phyloP scores from a whole-genome alignment of 2,113 vertebrate species.

The Alexandromys fortis region DNA sequence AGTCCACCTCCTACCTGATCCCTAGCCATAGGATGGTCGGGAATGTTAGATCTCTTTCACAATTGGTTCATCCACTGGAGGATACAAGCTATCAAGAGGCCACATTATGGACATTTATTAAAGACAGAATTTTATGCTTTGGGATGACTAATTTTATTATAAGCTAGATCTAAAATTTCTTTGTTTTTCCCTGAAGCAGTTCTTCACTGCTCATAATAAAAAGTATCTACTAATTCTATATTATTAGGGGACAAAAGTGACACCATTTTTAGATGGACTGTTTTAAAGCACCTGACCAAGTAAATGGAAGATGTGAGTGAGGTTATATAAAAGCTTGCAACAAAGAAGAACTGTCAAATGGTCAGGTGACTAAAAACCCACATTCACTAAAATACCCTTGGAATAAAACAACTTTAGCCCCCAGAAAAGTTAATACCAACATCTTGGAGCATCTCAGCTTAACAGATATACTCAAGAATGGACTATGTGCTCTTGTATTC shows the following conservation, averaged over 20 bases:
- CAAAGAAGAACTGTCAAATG: background rate
- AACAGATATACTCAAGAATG: constrained; percentile 8
- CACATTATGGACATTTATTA: constrained; percentile 20
- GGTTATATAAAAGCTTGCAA: background rate
- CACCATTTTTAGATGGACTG: background rate
- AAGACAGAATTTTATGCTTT: constrained; percentile 23
- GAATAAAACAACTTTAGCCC: constrained; percentile 18
- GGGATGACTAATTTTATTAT: constrained; percentile 41
- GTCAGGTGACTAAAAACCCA: background rate
- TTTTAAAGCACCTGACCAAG: background rate
- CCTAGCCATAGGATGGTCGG: background rate
- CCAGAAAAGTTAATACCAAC: background rate
- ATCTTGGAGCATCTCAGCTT: background rate
- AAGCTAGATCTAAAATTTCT: constrained; percentile 27
- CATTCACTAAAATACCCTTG: background rate
- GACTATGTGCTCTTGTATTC: constrained; percentile 35
- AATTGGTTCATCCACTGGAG: background rate
- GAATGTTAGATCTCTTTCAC: background rate
- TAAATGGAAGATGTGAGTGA: constrained; percentile 1
- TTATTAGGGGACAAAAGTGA: constrained; percentile 2
- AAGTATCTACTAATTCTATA: constrained; percentile 55
- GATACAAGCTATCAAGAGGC: background rate
- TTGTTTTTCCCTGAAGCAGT: constrained; percentile 20
- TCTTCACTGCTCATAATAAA: constrained; percentile 26
- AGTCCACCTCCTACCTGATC: background rate